Conservation (phyloP, 2,113 vertebrate genomes). For the Petaurus breviceps region DNA sequence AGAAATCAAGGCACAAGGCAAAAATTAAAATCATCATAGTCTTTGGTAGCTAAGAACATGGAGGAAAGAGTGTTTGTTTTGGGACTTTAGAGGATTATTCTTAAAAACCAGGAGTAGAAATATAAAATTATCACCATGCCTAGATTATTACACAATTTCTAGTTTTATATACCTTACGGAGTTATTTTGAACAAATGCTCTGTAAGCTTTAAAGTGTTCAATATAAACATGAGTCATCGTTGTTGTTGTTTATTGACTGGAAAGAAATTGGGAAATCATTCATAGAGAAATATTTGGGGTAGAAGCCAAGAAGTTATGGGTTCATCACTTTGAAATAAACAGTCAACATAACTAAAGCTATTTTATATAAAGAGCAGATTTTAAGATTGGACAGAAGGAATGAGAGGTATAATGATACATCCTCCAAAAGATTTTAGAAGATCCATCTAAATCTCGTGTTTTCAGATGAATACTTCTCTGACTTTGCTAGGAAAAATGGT, state of each 20-base stretch:
- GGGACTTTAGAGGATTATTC: not conserved
- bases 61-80: constrained; percentile 32
- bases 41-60: constrained; percentile 24
- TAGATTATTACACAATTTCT: not conserved
- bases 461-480: not conserved
- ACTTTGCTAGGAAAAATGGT: constrained; percentile 16
- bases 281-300: not conserved
- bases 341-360: not conserved
- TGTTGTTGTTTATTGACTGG: not conserved
- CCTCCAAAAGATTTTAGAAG: not conserved
- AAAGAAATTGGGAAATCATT: not conserved
- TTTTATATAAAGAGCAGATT: not conserved
- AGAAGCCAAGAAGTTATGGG: not conserved
- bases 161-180: not conserved
- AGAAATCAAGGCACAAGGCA: constrained; percentile 39
- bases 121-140: not conserved
- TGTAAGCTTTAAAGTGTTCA: not conserved
- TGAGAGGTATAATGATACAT: not conserved
- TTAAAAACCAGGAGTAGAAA: not conserved
- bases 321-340: not conserved
- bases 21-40: constrained; percentile 44
- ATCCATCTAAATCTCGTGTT: not conserved
- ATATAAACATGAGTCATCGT: not conserved
- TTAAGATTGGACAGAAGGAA: not conserved
- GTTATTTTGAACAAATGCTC: not conserved